These are phyloP conservation scores for Strigamia transsilvanica DNA, from an alignment of 2,888 invertebrate genomes.

Conservation along the genomic window DNA sequence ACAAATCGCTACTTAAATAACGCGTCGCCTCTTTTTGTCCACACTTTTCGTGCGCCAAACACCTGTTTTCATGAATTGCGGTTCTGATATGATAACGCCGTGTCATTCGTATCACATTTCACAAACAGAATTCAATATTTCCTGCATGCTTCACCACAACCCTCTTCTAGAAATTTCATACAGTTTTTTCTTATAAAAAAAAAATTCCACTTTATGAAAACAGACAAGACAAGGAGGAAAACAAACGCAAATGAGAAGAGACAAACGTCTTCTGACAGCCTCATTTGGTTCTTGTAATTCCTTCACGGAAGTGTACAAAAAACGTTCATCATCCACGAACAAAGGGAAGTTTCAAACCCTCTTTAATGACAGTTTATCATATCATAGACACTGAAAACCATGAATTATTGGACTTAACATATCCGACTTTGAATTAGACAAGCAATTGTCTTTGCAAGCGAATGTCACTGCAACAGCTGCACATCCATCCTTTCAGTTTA, in stretches of 20 bases:
- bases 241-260: neutral
- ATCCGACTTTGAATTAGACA: neutral
- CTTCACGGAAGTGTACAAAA: conserved; percentile 38
- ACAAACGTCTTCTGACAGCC: conserved; percentile 22
- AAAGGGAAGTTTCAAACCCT: neutral
- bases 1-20: no score
- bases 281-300: conserved; percentile 28
- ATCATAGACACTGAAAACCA: conserved; percentile 18
- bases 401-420: conserved; percentile 3
- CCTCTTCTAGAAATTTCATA: neutral
- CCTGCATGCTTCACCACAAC: neutral
- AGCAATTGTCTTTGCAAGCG: neutral
- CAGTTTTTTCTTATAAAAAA: no score
- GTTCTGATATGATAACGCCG: neutral
- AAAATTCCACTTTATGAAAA: neutral
- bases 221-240: neutral
- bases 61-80: neutral
- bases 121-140: conserved; percentile 3
- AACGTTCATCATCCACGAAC: neutral
- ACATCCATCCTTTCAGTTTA: neutral
- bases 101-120: neutral
- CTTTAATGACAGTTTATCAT: conserved; percentile 35
- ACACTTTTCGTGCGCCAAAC: neutral
- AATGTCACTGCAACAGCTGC: conserved; percentile 20
- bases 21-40: no score